Conservation (phyloP, 2,888 invertebrate genomes). For the Phlogophora meticulosa region DNA sequence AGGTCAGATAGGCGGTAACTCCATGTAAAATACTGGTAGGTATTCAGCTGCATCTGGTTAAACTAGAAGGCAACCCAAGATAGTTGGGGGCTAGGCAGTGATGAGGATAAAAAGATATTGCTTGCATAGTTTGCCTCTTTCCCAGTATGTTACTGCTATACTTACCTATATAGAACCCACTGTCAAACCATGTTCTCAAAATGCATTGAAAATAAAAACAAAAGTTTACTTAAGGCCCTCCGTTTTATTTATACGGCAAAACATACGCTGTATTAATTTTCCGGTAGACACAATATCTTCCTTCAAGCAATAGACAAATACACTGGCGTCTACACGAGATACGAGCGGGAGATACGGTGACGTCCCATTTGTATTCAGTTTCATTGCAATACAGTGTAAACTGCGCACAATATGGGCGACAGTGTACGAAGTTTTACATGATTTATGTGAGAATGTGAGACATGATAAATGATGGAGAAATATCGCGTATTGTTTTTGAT, state of each 20-base stretch:
- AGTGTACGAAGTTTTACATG: slow-evolving; percentile 42
- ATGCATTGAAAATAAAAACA: background rate
- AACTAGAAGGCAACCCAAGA: too few relatives aligned
- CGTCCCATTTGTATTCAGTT: slow-evolving; percentile 66
- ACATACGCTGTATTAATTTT: slow-evolving; percentile 39
- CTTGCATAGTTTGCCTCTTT: too few relatives aligned
- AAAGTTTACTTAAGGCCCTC: background rate
- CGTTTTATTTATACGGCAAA: background rate
- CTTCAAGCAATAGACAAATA: slow-evolving; percentile 36
- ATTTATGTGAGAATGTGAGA: slow-evolving; percentile 53
- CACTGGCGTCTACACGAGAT: slow-evolving; percentile 41
- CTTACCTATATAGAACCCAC: too few relatives aligned
- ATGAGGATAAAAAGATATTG: too few relatives aligned
- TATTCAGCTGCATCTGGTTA: too few relatives aligned
- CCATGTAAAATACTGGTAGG: too few relatives aligned
- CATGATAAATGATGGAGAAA: slow-evolving; percentile 7
- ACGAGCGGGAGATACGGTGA: slow-evolving; percentile 42
- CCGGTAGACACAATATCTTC: slow-evolving; percentile 34
- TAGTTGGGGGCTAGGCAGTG: too few relatives aligned
- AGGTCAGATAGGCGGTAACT: too few relatives aligned
- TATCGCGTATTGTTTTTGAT: background rate
- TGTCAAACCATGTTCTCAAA: too few relatives aligned
- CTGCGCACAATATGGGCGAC: slow-evolving; percentile 49
- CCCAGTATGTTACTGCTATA: too few relatives aligned
- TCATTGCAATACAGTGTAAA: slow-evolving; percentile 56